Evolutionary conservation across 1,140 invertebrate genomes (phyloP).

Genomic region (Gryon sp.): DNA sequence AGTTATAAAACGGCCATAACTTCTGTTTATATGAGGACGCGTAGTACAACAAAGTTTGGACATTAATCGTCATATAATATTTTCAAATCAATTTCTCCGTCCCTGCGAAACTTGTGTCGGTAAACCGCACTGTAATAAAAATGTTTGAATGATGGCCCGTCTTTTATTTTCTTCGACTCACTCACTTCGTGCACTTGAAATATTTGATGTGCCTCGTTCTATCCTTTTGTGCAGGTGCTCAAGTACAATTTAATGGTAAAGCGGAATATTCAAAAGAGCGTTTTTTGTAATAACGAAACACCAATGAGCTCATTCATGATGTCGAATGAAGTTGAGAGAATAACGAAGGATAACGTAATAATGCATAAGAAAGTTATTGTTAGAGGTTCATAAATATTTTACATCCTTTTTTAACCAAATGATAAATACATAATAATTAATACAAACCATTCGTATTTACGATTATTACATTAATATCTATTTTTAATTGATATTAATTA

Average conservation of each 20-base stretch:
- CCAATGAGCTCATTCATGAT: slow-evolving; percentile 16
- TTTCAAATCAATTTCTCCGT: slow-evolving; percentile 61
- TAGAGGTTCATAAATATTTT: too few species aligned
- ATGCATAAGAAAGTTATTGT: too few species aligned
- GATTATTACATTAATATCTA: too few species aligned
- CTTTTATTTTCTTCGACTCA: slow-evolving; percentile 26
- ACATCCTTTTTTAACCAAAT: too few species aligned
- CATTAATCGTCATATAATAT: slow-evolving; percentile 54
- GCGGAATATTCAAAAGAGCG: slow-evolving; percentile 17
- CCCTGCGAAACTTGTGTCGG: slow-evolving; percentile 30
- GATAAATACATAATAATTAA: too few species aligned
- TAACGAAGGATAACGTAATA: too few species aligned
- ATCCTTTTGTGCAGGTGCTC: slow-evolving; percentile 35
- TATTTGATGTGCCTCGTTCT: slow-evolving; percentile 33
- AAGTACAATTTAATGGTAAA: slow-evolving; percentile 21
- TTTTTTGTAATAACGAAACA: slow-evolving; percentile 28
- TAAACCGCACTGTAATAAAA: slow-evolving; percentile 67
- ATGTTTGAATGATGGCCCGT: slow-evolving; percentile 73
- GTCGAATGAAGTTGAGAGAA: too few species aligned
- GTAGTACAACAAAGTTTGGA: slow-evolving; percentile 39
- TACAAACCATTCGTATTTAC: too few species aligned
- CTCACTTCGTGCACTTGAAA: slow-evolving; percentile 26
- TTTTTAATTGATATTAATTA: too few species aligned
- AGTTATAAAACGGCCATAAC: slow-evolving; percentile 41
- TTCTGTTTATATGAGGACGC: slow-evolving; percentile 44